These are phyloP conservation scores for Avahi laniger DNA, from an alignment of 2,797 vertebrate species.

Conservation along the genomic window DNA sequence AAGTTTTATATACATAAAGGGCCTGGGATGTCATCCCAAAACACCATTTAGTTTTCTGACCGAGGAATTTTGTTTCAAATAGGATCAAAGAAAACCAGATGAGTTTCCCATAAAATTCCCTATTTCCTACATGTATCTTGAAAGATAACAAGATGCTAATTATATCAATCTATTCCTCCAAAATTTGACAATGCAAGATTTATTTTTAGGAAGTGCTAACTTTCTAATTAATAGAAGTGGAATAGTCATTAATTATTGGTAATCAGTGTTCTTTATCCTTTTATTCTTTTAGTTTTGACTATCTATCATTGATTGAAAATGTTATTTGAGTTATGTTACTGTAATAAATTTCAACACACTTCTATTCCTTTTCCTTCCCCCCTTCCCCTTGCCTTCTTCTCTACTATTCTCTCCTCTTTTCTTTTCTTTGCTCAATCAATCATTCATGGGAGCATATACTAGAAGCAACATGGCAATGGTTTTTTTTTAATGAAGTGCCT, in stretches of 20 bases:
- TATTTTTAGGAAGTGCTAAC: background rate
- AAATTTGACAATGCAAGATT: background rate
- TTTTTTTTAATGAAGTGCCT: background rate
- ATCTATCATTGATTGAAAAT: background rate
- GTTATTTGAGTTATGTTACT: background rate
- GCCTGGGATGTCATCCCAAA: background rate
- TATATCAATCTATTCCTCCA: background rate
- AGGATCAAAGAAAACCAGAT: background rate
- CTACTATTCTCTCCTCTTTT: background rate
- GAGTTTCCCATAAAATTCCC: background rate
- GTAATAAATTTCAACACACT: background rate
- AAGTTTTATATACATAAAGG: background rate
- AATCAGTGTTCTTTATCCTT: background rate
- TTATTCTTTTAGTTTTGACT: background rate
- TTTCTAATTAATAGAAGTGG: background rate
- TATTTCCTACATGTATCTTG: background rate
- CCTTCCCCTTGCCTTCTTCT: background rate
- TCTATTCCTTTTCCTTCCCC: rapidly evolving
- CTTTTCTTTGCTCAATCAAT: background rate
- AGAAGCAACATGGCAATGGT: background rate
- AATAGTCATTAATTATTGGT: background rate
- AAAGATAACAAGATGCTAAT: background rate
- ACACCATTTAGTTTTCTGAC: background rate
- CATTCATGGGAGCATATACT: background rate
- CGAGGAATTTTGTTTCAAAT: background rate